Evolutionary conservation across 2,888 invertebrate species (phyloP), one percentile per base, ranked within the genome.

Genomic region (Metallyticus violacea): DNA sequence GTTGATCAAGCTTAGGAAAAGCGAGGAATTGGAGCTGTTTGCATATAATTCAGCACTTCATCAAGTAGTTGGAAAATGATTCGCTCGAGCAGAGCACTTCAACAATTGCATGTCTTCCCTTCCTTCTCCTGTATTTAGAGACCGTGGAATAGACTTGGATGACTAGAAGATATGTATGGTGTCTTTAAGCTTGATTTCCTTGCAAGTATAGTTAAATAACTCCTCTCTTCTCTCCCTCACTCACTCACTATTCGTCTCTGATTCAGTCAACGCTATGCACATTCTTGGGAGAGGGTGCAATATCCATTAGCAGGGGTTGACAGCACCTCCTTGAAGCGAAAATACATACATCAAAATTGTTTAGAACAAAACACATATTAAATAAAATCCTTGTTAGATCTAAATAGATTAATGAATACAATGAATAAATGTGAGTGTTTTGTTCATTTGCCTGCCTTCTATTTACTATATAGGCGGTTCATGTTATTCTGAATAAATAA

Each of bases 21-120:
- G 40, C 40, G 40, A 62, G 40, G 40, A 62, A 15, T 62, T 62
- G 26, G 26, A 77, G 28, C n/a, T 83, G 77, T 83, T 83, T 83
- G 83, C 77, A 77, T 83, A 83, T 83, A 77, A 83, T 83, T 83
- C 30, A 77, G 77, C 83, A 83, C 22, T 83, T 83, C 40, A 62
- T 62, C 40, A 62, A 62, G 40, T 62, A 62, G 40, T 62, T 62
- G 40, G 40, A 62, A 62, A 62, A 62, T 62, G 40, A 62, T 62
- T 62, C 40, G 40, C 40, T 62, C 40, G 15, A 15, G 40, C 40
- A 62, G 40, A 62, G 40, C 40, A 62, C 40, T 62, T 62, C 40
- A 62, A 62, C 15, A 62, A 62, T 62, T 62, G 22, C 40, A 62
- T 22, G 40, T 4, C 40, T 62, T 62, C 40, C 22, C 40, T 4